Conservation (phyloP, 2,888 invertebrate species). For the Beris morrisii region DNA sequence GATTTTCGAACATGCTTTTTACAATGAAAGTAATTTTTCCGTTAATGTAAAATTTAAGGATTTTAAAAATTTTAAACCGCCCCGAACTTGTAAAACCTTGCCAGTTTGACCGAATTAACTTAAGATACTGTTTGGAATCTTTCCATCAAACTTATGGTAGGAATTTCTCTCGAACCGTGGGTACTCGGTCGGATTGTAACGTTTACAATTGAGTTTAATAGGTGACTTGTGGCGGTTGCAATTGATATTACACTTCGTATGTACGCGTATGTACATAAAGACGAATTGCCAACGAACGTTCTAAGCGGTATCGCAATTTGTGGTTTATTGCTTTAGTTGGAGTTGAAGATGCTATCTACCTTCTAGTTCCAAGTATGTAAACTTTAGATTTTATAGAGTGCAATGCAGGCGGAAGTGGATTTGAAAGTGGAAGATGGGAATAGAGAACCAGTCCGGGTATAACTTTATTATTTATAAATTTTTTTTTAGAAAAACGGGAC, state of each 20-base stretch:
- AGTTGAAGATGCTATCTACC: constrained; percentile 20
- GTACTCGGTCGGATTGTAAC: neutral
- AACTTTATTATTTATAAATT: too few relatives aligned
- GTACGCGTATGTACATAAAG: neutral
- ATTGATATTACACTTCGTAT: constrained; percentile 1
- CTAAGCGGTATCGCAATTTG: constrained; percentile 10
- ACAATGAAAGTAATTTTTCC: too few relatives aligned
- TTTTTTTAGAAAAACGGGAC: too few relatives aligned
- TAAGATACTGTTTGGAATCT: neutral
- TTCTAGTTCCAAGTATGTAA: neutral
- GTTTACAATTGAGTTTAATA: constrained; percentile 33
- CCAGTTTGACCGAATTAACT: too few relatives aligned
- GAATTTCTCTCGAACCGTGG: neutral
- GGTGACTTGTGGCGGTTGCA: constrained; percentile 34
- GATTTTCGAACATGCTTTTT: too few relatives aligned
- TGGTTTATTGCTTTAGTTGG: neutral
- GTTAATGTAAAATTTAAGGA: neutral
- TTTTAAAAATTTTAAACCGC: neutral
- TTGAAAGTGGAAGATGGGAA: too few relatives aligned
- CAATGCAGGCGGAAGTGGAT: too few relatives aligned
- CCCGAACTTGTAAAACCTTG: neutral
- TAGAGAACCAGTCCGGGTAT: too few relatives aligned
- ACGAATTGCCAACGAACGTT: neutral
- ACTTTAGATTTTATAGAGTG: too few relatives aligned
- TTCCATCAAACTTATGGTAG: neutral